Evolutionary conservation across 1,140 invertebrate genomes (phyloP).

Genomic region (Brachionus paranguensis): DNA sequence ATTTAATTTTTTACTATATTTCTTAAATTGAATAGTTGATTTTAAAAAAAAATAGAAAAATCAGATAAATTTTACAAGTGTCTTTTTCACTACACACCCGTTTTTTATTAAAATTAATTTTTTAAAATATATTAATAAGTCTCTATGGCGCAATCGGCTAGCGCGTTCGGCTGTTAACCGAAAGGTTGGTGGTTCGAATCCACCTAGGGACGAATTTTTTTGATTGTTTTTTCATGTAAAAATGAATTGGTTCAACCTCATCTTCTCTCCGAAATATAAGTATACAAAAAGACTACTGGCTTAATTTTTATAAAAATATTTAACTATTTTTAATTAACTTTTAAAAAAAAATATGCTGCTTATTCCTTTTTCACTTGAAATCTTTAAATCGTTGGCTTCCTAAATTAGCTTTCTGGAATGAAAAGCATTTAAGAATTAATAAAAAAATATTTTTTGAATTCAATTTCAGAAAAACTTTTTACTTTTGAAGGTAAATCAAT

Average conservation of each 20-base stretch:
- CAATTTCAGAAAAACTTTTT: too few species aligned
- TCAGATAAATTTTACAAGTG: not conserved
- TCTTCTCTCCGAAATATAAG: too few species aligned
- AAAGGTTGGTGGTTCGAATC: conserved; percentile 16
- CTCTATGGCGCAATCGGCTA: conserved; percentile 9
- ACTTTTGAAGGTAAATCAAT: too few species aligned
- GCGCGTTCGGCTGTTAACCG: conserved; percentile 12
- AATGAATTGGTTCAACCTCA: not conserved
- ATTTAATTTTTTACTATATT: not conserved
- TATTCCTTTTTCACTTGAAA: too few species aligned
- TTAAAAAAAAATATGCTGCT: too few species aligned
- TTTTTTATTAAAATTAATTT: not conserved
- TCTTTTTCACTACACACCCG: not conserved
- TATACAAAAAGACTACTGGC: too few species aligned
- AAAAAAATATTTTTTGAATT: too few species aligned
- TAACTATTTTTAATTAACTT: too few species aligned
- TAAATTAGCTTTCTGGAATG: too few species aligned
- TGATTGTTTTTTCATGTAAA: not conserved
- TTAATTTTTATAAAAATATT: too few species aligned
- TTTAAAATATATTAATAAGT: not conserved
- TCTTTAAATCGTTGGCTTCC: too few species aligned
- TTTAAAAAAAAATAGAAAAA: not conserved
- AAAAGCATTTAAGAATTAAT: too few species aligned
- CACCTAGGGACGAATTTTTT: conserved; percentile 11
- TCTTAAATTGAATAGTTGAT: not conserved